Base-by-base conservation (phyloP, 1,140 invertebrate species). In the Drosophila tristis region DNA sequence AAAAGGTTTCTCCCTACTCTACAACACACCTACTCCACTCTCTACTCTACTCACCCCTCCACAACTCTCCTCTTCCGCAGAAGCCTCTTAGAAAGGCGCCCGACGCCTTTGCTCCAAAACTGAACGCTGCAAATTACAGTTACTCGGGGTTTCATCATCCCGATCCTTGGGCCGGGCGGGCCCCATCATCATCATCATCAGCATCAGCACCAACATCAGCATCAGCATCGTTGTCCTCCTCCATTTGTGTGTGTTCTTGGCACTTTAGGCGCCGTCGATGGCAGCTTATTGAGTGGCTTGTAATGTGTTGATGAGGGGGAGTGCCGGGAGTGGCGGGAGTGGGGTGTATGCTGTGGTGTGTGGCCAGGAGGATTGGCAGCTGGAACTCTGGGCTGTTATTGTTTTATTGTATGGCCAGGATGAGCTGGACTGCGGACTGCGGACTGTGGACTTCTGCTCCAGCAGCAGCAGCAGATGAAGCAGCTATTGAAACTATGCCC, bases 231-330 rank as follows among this genome's bases (percentile, higher is more conserved):
- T 62, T 64, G 44, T 67, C 50, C 51, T 48, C 59, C 44, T 58
- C 60, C 64, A 49, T 39, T 55, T 56, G 71, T 67, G 74, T 74
- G 64, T 78, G 73, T 77, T 54, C 62, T 75, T 87, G 81, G 82
- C 82, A 87, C 82, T 87, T 87, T 82, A 82, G 82, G 84, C 82
- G 84, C 78, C 81, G 63, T 78, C 78, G 74, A 76, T 82, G 78
- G 78, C 82, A 86, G 81, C 84, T 89, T 74, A 87, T 89, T 89
- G 82, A 87, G 84, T 89, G 82, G 78, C 82, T 66, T 82, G 78
- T 87, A 87, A 87, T 87, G 82, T 86, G 82, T 87, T 87, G 82
- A 86, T 75, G 72, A 75, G 72, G 53, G 35, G 64, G 16, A 8
- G 31, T 16, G 20, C 25, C 4, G 35, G 20, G 20, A 20, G 35